Percentiles rank a stretch among this genome's conserved stretches.
These are phyloP conservation scores for Listronotus oregonensis DNA, from an alignment of 1,140 invertebrate species.

Conservation along the genomic window DNA sequence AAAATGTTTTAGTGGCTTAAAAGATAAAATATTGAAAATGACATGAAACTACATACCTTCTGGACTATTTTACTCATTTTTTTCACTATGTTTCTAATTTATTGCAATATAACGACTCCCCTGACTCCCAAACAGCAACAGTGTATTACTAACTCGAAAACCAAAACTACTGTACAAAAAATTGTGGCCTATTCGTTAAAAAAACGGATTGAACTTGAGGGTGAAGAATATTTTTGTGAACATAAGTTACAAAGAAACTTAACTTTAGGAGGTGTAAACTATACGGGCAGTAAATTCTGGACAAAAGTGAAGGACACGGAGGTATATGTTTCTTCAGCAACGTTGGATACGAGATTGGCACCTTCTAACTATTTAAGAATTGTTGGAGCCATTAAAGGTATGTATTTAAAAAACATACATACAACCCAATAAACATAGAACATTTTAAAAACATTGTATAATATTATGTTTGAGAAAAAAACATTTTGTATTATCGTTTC, in stretches of 20 bases:
- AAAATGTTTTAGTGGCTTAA: not conserved
- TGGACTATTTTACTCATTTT: conserved; percentile 23
- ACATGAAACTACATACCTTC: conserved; percentile 16
- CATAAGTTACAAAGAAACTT: not conserved
- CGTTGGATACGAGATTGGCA: conserved; percentile 39
- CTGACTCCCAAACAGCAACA: conserved; percentile 1
- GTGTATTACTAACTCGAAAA: not conserved
- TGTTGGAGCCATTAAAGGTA: conserved; percentile 42
- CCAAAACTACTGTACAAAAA: conserved; percentile 29
- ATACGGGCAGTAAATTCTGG: conserved; percentile 27
- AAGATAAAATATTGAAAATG: conserved; percentile 11
- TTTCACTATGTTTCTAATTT: conserved; percentile 8
- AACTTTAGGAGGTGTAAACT: not conserved
- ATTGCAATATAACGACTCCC: conserved; percentile 5
- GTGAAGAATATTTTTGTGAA: conserved; percentile 34
- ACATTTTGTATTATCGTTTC: too few relatives aligned
- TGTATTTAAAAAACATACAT: not conserved
- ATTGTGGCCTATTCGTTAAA: conserved; percentile 42
- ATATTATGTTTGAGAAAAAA: too few relatives aligned
- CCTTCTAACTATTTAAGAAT: conserved; percentile 42
- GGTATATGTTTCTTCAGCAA: conserved; percentile 38
- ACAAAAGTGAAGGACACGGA: conserved; percentile 30
- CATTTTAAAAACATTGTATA: conserved; percentile 25
- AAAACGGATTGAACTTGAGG: conserved; percentile 43
- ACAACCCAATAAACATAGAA: not conserved